phyloP scores from a whole-genome alignment of 2,113 vertebrate genomes.

The Oophaga pumilio region DNA sequence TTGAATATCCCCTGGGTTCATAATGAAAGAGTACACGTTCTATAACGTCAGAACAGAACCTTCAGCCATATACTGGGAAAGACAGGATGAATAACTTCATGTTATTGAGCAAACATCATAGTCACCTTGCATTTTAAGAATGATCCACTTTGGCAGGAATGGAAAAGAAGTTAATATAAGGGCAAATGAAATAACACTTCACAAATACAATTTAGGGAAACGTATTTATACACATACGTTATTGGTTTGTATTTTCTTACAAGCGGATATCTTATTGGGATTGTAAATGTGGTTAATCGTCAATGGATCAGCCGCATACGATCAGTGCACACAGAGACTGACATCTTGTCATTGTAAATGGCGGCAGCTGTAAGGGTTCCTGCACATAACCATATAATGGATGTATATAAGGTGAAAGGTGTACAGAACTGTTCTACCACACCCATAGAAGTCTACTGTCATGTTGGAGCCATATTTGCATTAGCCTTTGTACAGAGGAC shows the following conservation, averaged over 20 bases:
- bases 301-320: too few relatives aligned
- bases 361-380: too few relatives aligned
- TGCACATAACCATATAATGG: too few relatives aligned
- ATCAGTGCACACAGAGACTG: too few relatives aligned
- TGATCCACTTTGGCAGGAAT: neutral
- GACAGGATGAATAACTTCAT: constrained; percentile 38
- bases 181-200: neutral
- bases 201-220: neutral
- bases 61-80: constrained; percentile 22
- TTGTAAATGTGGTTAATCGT: too few relatives aligned
- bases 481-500: neutral
- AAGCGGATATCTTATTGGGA: neutral
- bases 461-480: too few relatives aligned
- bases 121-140: constrained; percentile 34
- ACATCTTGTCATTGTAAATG: too few relatives aligned
- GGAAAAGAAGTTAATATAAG: constrained; percentile 14
- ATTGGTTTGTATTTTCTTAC: neutral
- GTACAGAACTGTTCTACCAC: too few relatives aligned
- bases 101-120: constrained; percentile 21
- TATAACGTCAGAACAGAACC: constrained; percentile 48
- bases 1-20: constrained; percentile 51
- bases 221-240: neutral
- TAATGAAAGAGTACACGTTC: constrained; percentile 41
- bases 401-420: too few relatives aligned
- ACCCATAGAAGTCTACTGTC: too few relatives aligned